Conservation (phyloP, 92 coral and sea anemone genomes). For the Phymanthus crucifer region DNA sequence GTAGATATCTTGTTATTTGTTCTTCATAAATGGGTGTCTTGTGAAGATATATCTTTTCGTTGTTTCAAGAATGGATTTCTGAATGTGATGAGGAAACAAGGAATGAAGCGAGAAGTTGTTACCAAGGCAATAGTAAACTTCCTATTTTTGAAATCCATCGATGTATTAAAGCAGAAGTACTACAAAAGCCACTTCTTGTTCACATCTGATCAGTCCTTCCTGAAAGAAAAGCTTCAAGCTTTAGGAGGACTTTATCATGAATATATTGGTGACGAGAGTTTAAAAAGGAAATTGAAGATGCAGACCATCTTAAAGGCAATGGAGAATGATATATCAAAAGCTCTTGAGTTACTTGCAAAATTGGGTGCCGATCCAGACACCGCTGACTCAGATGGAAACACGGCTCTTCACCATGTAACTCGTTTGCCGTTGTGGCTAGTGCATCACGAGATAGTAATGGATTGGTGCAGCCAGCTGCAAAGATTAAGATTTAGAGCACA, state of each 20-base stretch:
- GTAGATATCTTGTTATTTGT: background rate
- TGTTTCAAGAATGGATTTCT: background rate
- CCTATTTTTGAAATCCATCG: background rate
- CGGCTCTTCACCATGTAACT: slow-evolving; percentile 1
- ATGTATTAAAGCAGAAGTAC: background rate
- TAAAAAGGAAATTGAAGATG: background rate
- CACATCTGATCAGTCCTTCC: background rate
- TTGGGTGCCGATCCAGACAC: slow-evolving; percentile 19
- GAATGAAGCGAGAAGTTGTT: background rate
- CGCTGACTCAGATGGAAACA: slow-evolving; percentile 19
- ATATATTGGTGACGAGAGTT: background rate
- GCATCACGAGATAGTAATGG: background rate
- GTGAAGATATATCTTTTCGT: background rate
- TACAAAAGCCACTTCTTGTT: background rate
- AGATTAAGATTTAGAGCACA: background rate
- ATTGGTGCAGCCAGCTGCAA: background rate
- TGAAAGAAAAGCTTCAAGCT: background rate
- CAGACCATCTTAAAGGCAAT: background rate
- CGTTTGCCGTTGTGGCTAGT: background rate
- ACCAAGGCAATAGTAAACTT: background rate
- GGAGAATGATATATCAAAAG: background rate
- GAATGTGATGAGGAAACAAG: background rate
- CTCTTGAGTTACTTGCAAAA: background rate
- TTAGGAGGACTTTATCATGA: background rate
- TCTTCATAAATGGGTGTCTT: background rate